Percentiles rank a stretch among this genome's conserved stretches.
Evolutionary conservation across 1,140 invertebrate species (phyloP).

Genomic region (Scaptomyza pallida): DNA sequence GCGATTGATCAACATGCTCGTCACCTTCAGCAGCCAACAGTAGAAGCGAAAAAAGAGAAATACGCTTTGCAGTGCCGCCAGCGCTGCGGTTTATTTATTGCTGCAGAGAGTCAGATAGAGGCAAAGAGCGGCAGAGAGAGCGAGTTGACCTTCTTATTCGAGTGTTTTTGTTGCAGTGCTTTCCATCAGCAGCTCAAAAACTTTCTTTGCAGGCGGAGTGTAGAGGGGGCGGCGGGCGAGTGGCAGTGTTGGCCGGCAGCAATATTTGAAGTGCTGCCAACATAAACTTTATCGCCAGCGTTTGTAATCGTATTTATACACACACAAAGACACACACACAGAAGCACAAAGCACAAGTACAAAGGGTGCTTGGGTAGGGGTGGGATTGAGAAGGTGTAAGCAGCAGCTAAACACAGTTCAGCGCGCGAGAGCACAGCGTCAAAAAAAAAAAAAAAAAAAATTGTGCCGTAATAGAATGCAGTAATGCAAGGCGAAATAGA

Average conservation of each 20-base stretch:
- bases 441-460: no score
- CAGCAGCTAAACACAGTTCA: conserved; percentile 9
- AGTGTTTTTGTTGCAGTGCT: conserved; percentile 27
- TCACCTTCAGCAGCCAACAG: conserved; percentile 62
- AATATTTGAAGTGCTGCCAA: conserved; percentile 20
- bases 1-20: conserved; percentile 74
- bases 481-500: conserved; percentile 3
- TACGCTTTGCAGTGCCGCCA: conserved; percentile 63
- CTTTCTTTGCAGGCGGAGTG: conserved; percentile 41
- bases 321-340: conserved; percentile 25
- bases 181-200: conserved; percentile 28
- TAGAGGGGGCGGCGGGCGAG: no score
- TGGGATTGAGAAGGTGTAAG: no score
- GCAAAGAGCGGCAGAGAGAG: conserved; percentile 9
- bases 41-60: conserved; percentile 68
- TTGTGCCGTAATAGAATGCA: conserved; percentile 21
- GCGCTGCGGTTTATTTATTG: conserved; percentile 26
- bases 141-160: conserved; percentile 66
- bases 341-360: no score
- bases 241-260: neutral
- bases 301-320: conserved; percentile 9
- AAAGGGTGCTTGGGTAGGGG: neutral
- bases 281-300: conserved; percentile 21
- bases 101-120: neutral
- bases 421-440: conserved; percentile 12